Evolutionary conservation across 2,797 vertebrate species (phyloP).

Genomic region (Malurus splendens): DNA sequence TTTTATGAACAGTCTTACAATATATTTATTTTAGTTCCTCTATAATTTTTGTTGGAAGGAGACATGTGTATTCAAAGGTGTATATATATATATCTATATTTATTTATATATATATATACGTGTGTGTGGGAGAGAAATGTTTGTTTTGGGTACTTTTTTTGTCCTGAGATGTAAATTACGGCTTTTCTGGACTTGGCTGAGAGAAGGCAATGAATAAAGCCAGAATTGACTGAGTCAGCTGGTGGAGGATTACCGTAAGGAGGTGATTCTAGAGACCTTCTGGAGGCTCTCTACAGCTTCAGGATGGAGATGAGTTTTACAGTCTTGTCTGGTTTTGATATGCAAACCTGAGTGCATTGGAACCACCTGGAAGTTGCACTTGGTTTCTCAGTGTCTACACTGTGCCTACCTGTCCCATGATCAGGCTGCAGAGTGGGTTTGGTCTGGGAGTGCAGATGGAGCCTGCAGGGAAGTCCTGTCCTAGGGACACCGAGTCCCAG

Average conservation of each 20-base stretch:
- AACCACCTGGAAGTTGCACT: background rate
- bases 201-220: background rate
- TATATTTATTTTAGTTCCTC: conserved; percentile 36
- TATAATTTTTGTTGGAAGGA: conserved; percentile 33
- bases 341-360: background rate
- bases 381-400: background rate
- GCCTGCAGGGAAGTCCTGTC: background rate
- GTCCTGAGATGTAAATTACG: background rate
- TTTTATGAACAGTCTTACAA: conserved; percentile 17
- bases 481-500: background rate
- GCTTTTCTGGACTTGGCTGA: background rate
- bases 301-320: background rate
- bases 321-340: background rate
- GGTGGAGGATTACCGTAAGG: background rate
- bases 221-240: background rate
- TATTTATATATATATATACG: background rate
- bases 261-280: background rate
- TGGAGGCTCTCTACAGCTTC: background rate
- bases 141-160: background rate
- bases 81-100: background rate
- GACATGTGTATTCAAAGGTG: background rate
- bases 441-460: background rate
- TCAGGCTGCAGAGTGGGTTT: rapidly evolving
- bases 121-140: background rate
- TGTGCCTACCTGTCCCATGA: background rate